Evolutionary conservation across 2,113 vertebrate species (phyloP).

Genomic region (Andinoacara biseriatus): DNA sequence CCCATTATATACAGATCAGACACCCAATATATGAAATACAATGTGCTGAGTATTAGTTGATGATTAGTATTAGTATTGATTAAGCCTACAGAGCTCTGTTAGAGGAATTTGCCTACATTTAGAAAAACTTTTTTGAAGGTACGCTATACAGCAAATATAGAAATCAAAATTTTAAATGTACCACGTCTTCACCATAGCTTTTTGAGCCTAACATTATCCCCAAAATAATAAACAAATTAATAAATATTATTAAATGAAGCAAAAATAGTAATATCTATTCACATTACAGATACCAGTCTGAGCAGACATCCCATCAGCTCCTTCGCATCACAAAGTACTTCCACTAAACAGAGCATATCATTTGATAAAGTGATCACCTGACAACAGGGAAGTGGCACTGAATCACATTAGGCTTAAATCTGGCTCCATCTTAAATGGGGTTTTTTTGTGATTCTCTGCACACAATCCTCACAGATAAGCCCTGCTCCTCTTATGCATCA

Average conservation of each 20-base stretch:
- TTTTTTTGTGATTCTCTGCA: constrained; percentile 41
- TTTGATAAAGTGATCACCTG: constrained; percentile 44
- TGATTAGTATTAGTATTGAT: no score
- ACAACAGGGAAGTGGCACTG: constrained; percentile 27
- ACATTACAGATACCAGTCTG: not conserved
- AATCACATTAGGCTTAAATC: constrained; percentile 15
- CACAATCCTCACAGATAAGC: constrained; percentile 4
- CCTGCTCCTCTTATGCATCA: constrained; percentile 31
- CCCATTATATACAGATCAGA: not conserved
- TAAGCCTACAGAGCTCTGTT: no score
- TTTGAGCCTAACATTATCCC: not conserved
- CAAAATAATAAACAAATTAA: not conserved
- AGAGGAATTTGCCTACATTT: no score
- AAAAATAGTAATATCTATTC: not conserved
- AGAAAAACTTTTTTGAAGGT: no score
- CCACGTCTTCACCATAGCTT: not conserved
- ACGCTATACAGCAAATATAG: not conserved
- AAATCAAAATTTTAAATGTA: not conserved
- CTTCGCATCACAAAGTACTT: constrained; percentile 16
- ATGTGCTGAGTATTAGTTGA: not conserved
- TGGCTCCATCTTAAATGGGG: not conserved
- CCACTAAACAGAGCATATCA: constrained; percentile 53
- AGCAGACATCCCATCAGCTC: not conserved
- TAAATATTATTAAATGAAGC: not conserved
- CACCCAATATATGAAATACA: not conserved